These are phyloP conservation scores for Amphipoea lucens DNA, from an alignment of 2,888 invertebrate genomes.

Conservation along the genomic window DNA sequence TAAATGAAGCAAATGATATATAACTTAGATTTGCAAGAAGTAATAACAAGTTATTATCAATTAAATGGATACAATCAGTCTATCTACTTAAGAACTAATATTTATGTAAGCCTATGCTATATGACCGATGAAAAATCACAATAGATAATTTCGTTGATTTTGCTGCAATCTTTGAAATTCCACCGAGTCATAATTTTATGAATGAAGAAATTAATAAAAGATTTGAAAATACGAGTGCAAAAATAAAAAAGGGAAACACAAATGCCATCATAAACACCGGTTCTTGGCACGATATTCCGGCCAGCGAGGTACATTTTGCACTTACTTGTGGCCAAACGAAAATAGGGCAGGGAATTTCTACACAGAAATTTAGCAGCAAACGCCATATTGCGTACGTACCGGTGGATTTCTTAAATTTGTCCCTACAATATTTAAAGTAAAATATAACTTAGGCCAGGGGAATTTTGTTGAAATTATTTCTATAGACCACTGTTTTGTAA, in stretches of 20 bases:
- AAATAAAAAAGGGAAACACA: conserved; percentile 59
- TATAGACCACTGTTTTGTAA: neutral
- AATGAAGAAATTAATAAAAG: conserved; percentile 54
- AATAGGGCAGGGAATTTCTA: conserved; percentile 69
- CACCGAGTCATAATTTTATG: conserved; percentile 9
- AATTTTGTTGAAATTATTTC: conserved; percentile 3
- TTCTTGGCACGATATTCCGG: conserved; percentile 68
- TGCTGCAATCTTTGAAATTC: neutral
- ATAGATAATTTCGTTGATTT: neutral
- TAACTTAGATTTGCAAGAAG: neutral
- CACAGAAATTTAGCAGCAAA: conserved; percentile 66
- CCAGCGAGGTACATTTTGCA: conserved; percentile 67
- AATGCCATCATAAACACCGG: conserved; percentile 65
- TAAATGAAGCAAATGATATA: neutral
- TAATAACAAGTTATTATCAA: neutral
- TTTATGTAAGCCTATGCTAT: too few relatives aligned
- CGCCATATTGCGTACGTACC: conserved; percentile 61
- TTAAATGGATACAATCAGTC: neutral
- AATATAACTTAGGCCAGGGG: neutral
- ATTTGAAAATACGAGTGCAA: conserved; percentile 53
- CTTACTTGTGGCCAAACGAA: conserved; percentile 70
- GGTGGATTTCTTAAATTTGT: conserved; percentile 57
- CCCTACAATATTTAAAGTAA: conserved; percentile 23
- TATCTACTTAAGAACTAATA: neutral
- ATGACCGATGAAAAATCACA: neutral